Base-by-base conservation (phyloP, 2,888 invertebrate genomes). In the Thera britannica region DNA sequence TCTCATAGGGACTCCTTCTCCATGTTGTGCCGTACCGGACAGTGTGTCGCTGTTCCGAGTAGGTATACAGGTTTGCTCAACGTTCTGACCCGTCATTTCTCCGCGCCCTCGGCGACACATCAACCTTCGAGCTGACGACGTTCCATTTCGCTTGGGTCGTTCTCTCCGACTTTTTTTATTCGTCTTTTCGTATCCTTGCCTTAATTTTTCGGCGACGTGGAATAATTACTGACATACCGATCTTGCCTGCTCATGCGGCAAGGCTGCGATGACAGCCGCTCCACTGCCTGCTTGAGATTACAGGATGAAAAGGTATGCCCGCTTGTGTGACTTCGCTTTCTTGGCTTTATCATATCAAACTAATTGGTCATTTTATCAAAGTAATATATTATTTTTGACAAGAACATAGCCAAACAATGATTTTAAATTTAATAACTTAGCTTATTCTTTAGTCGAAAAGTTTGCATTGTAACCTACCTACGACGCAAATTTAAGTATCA, bases 151-250 rank as follows among this genome's bases (percentile, higher is more conserved):
- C 85, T 84, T 81, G 83, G 80, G 79, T 83, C 82, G 82, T 82
- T 84, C 81, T 81, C 79, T 81, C 78, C 72, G 79, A 77, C 81
- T 85, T 86, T 88, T 88, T 88, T 88, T 86, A 86, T 84, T 77
- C 82, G 77, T 77, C 85, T 88, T 88, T 89, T 87, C 86, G 83
- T 88, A 87, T 83, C 84, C 82, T 86, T 87, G 86, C 86, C 81
- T 89, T 85, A 90, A 87, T 88, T 90, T 90, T 90, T 89, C 85
- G 84, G 80, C 78, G 90, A 87, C 84, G 88, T 84, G 89, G 84
- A 90, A 89, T 90, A 92, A 89, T 90, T 88, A 84, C 83, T 83
- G 87, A 83, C 84, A 83, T 83, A 81, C 44, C 44, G 8, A 58
- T 82, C 84, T 82, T 84, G 61, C 66, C 60, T 58, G 56, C 79